Conservation (phyloP, 2,888 invertebrate species). For the Sesamia inferens region DNA sequence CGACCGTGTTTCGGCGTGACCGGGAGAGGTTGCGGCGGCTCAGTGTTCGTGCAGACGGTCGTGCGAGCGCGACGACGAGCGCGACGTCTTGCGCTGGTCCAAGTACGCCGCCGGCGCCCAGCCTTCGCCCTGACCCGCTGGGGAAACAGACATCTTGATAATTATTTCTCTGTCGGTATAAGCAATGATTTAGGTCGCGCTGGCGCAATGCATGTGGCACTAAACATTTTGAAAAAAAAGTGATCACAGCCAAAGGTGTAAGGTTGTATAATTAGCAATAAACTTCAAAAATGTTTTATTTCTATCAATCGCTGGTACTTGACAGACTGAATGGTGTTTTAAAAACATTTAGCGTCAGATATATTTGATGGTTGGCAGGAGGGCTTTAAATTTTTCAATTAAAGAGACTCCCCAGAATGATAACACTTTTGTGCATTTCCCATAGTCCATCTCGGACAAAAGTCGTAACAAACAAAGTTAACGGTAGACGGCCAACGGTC, state of each 20-base stretch:
- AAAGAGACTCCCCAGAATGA: neutral
- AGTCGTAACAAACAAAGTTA: neutral
- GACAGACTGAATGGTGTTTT: neutral
- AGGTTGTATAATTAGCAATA: too few species aligned
- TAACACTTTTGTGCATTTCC: neutral
- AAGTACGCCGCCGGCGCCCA: conserved; percentile 99
- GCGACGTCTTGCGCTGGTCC: conserved; percentile 94
- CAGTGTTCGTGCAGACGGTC: conserved; percentile 89
- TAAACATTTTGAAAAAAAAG: too few species aligned
- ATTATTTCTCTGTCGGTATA: neutral
- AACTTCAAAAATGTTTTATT: neutral
- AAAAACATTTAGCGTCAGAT: neutral
- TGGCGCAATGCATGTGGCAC: neutral
- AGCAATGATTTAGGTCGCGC: neutral
- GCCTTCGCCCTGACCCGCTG: conserved; percentile 93
- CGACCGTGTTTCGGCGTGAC: conserved; percentile 15
- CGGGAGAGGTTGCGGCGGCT: conserved; percentile 52
- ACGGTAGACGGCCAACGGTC: neutral
- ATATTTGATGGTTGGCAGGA: neutral
- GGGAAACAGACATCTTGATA: conserved; percentile 20
- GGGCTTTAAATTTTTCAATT: neutral
- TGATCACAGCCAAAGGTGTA: too few species aligned
- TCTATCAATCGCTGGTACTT: neutral
- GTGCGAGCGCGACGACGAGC: conserved; percentile 92
- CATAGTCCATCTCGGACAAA: neutral